phyloP scores from a whole-genome alignment of 1,140 invertebrate species.

The Oedothorax gibbosus region DNA sequence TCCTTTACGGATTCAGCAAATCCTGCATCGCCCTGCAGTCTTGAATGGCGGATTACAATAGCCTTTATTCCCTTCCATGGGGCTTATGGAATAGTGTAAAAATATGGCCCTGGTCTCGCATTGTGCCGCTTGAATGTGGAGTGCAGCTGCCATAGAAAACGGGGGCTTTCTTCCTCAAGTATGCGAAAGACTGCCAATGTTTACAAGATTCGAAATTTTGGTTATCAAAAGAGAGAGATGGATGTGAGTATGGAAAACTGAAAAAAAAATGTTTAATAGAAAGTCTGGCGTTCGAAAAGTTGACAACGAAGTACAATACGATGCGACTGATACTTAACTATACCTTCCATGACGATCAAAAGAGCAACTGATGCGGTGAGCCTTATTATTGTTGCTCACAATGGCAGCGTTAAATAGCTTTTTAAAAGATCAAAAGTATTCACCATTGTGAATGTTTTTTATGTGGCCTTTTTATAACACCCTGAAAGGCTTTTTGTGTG shows the following conservation, averaged over 20 bases:
- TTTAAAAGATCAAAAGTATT: conserved; percentile 20
- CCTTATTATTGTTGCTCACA: neutral
- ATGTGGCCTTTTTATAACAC: neutral
- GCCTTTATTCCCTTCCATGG: no score
- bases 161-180: neutral
- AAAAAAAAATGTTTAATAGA: conserved; percentile 13
- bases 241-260: conserved; percentile 3
- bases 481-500: no score
- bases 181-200: conserved; percentile 43
- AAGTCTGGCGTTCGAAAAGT: conserved; percentile 18
- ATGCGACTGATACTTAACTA: conserved; percentile 39
- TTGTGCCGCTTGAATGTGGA: conserved; percentile 20
- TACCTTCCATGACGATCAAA: conserved; percentile 17
- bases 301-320: conserved; percentile 41
- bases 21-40: neutral
- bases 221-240: conserved; percentile 13
- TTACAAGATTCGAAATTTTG: conserved; percentile 43
- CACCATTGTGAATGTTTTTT: neutral
- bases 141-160: conserved; percentile 24
- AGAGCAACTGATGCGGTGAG: conserved; percentile 35
- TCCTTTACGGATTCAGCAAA: neutral
- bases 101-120: neutral
- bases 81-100: neutral
- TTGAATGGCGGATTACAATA: no score
- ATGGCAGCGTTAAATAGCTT: conserved; percentile 19